Evolutionary conservation across 2,888 invertebrate species (phyloP), one percentile per base, ranked within the genome.

Genomic region (Arrhopalites spinosus): DNA sequence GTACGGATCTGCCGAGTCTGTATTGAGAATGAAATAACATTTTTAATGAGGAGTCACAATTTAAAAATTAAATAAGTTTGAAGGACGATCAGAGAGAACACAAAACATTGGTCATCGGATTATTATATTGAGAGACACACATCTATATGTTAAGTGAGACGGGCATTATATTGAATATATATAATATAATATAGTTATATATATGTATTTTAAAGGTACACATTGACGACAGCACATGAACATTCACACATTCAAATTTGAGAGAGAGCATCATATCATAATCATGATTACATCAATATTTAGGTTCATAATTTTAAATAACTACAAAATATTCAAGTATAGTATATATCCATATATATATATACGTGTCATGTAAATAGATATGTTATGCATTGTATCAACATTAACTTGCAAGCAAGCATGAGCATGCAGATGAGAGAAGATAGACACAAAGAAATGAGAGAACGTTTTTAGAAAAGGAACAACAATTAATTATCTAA

Each of bases 1-100:
- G 73, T 81, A 80, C 69, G 82, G 82, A 79, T 82, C 82, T 56
- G 82, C 82, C 70, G 82, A 82, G 80, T 80, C 82, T 82, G 59
- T n/a, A n/a, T n/a, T n/a, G n/a, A n/a, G n/a, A n/a, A n/a, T n/a
- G n/a, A n/a, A n/a, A n/a, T n/a, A n/a, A n/a, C n/a, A n/a, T n/a
- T n/a, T n/a, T n/a, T n/a, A n/a, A n/a, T n/a, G n/a, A n/a, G n/a
- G n/a, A n/a, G n/a, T n/a, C 36, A 36, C 36, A 36, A n/a, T n/a
- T n/a, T 17, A 53, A 53, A 53, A 53, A 5, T 17, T 53, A n/a
- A 13, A 53, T 53, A 45, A 45, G 45, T 13, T 17, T n/a, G 59
- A 3, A 59, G 17, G 25, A 70, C 70, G 70, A 53, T 30, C 50
- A 73, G 29, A 15, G 67, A 29, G 71, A 56, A 75, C 75, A 36